Percentiles rank a stretch among this genome's conserved stretches.
phyloP scores from a whole-genome alignment of 2,797 vertebrate species.

The Hylomyscus alleni region DNA sequence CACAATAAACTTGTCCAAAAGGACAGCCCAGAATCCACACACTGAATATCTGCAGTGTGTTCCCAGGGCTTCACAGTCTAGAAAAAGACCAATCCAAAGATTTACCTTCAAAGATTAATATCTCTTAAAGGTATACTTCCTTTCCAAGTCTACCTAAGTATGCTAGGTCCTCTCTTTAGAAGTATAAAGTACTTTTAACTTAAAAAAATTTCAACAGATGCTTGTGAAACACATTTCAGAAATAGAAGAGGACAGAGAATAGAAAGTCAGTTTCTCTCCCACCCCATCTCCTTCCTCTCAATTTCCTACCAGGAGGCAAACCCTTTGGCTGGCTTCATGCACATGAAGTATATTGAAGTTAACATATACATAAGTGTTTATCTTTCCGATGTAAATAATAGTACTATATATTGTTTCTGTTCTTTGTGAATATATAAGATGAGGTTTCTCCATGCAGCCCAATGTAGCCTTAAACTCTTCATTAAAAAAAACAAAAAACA shows the following conservation, averaged over 20 bases:
- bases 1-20: slow-evolving; percentile 72
- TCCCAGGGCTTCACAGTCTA: neutral
- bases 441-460: neutral
- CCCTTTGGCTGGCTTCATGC: neutral
- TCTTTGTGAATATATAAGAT: neutral
- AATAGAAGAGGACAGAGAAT: slow-evolving; percentile 39
- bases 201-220: neutral
- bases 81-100: slow-evolving; percentile 22
- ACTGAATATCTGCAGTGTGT: neutral
- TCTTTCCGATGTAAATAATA: slow-evolving; percentile 45
- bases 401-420: slow-evolving; percentile 41
- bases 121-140: too few species aligned
- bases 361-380: slow-evolving; percentile 14
- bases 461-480: neutral
- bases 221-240: slow-evolving; percentile 50
- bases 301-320: slow-evolving; percentile 42
- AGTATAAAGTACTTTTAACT: slow-evolving; percentile 39
- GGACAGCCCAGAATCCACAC: slow-evolving; percentile 38
- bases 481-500: neutral
- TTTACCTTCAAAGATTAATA: slow-evolving; percentile 13
- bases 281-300: neutral
- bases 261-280: slow-evolving; percentile 39
- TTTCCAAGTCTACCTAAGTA: too few species aligned
- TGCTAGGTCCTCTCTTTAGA: too few species aligned
- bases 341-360: slow-evolving; percentile 3